phyloP scores from a whole-genome alignment of 2,113 vertebrate genomes.

The Pachycephala philippinensis region DNA sequence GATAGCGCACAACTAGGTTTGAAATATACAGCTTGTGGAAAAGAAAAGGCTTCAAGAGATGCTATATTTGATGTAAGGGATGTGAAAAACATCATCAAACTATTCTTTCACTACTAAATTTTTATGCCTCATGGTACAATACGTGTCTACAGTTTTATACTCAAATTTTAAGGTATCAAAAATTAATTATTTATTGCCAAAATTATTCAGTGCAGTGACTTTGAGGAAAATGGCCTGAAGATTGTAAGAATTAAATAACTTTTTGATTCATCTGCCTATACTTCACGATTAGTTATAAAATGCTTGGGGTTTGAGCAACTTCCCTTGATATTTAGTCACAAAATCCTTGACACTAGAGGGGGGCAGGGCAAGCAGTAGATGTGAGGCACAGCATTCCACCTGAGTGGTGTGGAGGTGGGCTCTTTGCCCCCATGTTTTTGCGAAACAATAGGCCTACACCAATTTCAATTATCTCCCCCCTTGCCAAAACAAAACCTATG shows the following conservation, averaged over 20 bases:
- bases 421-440: not conserved
- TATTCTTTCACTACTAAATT: not conserved
- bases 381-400: not conserved
- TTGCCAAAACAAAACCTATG: not conserved
- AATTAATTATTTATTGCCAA: not conserved
- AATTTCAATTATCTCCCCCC: not conserved
- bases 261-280: not conserved
- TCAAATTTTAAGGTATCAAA: not conserved
- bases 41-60: not conserved
- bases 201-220: not conserved
- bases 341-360: not conserved
- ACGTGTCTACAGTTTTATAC: not conserved
- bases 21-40: not conserved
- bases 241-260: not conserved
- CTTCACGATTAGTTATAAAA: not conserved
- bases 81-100: not conserved
- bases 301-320: not conserved
- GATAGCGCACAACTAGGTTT: not conserved
- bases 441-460: not conserved
- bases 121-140: not conserved
- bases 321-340: not conserved
- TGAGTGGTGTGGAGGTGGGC: too few species aligned
- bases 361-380: not conserved
- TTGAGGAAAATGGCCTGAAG: not conserved
- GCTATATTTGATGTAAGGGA: not conserved